These are phyloP conservation scores for Paracanthobrama guichenoti DNA, from an alignment of 2,113 vertebrate genomes.

Conservation along the genomic window DNA sequence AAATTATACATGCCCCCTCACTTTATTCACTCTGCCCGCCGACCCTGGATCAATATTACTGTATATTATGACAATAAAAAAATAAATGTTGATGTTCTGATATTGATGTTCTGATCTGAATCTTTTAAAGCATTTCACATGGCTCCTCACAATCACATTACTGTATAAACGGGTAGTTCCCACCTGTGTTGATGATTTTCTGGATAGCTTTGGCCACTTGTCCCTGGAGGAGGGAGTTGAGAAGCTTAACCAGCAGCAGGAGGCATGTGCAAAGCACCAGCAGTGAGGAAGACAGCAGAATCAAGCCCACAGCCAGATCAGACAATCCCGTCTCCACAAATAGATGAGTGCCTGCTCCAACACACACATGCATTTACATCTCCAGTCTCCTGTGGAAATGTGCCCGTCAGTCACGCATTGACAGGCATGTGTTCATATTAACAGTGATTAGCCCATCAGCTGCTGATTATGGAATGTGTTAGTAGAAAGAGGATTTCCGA, in stretches of 20 bases:
- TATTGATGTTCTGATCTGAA: too few species aligned
- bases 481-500: neutral
- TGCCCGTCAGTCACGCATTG: neutral
- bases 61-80: too few species aligned
- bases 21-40: too few species aligned
- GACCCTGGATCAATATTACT: too few species aligned
- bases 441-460: slow-evolving; percentile 29
- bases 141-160: neutral
- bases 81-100: too few species aligned
- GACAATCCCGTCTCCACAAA: slow-evolving; percentile 63
- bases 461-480: slow-evolving; percentile 22
- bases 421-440: slow-evolving; percentile 1
- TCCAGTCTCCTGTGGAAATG: neutral
- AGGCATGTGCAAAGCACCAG: slow-evolving; percentile 81
- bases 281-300: slow-evolving; percentile 71
- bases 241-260: slow-evolving; percentile 82
- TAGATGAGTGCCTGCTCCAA: slow-evolving; percentile 25
- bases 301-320: slow-evolving; percentile 80
- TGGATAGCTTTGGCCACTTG: slow-evolving; percentile 48
- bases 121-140: neutral
- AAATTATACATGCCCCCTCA: too few species aligned
- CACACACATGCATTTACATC: neutral
- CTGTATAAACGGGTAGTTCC: neutral
- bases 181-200: slow-evolving; percentile 20
- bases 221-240: slow-evolving; percentile 17